phyloP scores from a whole-genome alignment of 2,113 vertebrate genomes.

The Heptranchias perlo region DNA sequence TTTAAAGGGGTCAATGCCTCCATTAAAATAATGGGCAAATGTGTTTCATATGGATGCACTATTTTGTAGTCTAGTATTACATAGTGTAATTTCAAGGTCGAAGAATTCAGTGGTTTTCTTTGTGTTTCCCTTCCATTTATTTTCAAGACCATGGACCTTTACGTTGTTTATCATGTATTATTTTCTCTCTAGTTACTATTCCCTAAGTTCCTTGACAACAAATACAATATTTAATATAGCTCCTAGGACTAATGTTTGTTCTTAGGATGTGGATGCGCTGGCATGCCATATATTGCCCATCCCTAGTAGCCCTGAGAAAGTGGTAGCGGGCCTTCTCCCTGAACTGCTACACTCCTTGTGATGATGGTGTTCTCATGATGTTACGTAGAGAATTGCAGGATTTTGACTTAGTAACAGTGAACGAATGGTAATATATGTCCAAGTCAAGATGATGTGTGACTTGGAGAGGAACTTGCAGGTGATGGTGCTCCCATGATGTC shows the following conservation, averaged over 20 bases:
- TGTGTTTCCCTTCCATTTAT: background rate
- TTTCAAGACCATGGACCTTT: background rate
- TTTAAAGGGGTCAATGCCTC: background rate
- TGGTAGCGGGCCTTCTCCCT: background rate
- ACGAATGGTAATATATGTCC: background rate
- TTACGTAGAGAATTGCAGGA: background rate
- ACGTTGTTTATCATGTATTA: background rate
- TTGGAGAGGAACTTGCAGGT: too few relatives aligned
- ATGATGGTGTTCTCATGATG: background rate
- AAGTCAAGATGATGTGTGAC: too few relatives aligned
- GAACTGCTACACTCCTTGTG: background rate
- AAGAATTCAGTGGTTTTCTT: background rate
- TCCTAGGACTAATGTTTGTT: background rate
- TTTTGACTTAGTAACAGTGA: background rate
- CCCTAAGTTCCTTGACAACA: background rate
- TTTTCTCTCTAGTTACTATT: background rate
- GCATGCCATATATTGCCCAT: background rate
- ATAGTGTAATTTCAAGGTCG: background rate
- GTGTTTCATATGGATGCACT: background rate
- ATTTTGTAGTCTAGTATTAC: background rate
- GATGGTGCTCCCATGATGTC: too few relatives aligned
- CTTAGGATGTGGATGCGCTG: background rate
- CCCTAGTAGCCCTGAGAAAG: background rate
- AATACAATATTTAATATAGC: background rate
- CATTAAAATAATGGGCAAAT: background rate